A percentile compares a stretch with the other conserved stretches of the same genome.
phyloP scores from a whole-genome alignment of 2,797 vertebrate genomes.

The Sylvilagus floridanus region DNA sequence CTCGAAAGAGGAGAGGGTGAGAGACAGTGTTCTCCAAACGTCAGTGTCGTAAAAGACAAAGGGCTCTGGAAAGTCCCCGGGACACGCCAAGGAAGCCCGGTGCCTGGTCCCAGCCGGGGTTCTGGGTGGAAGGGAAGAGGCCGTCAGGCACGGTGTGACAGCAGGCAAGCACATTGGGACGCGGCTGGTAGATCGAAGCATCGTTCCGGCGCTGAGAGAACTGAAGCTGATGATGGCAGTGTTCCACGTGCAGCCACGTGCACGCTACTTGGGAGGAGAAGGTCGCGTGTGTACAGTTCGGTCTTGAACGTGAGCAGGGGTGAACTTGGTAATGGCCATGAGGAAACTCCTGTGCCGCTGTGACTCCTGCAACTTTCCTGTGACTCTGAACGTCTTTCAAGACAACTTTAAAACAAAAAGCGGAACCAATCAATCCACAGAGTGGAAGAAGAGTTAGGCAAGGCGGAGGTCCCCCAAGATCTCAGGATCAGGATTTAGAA shows the following conservation, averaged over 20 bases:
- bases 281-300: neutral
- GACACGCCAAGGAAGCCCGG: conserved; percentile 16
- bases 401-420: neutral
- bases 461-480: neutral
- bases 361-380: neutral
- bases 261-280: neutral
- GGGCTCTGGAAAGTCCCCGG: conserved; percentile 44
- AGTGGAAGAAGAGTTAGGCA: conserved; percentile 17
- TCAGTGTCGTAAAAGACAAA: conserved; percentile 73
- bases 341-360: neutral
- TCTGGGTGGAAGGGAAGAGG: neutral
- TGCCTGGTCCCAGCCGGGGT: neutral
- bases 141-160: conserved; percentile 24
- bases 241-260: neutral
- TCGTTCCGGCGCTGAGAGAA: neutral
- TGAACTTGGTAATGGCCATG: neutral
- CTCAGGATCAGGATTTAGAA: conserved; percentile 2
- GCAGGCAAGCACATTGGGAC: neutral
- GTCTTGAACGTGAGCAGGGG: neutral
- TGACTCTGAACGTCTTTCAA: conserved; percentile 28
- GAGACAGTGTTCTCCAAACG: conserved; percentile 49
- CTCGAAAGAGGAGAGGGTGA: conserved; percentile 53
- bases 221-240: neutral
- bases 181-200: neutral
- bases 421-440: neutral